Base-by-base conservation (phyloP, 2,113 vertebrate species). In the Hippoglossus stenolepis region DNA sequence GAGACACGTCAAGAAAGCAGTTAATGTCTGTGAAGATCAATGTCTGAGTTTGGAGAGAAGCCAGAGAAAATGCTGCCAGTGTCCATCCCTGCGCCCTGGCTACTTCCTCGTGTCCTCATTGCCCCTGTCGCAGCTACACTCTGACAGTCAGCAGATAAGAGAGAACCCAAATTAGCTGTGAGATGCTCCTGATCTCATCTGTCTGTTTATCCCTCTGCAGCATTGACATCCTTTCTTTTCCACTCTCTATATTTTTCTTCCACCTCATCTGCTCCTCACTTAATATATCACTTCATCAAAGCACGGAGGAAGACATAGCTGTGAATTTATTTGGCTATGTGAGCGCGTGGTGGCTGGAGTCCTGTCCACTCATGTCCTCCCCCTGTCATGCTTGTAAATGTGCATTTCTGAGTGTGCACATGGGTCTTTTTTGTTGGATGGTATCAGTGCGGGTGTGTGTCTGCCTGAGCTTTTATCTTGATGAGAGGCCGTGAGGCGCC, bases 381-480 rank as follows among this genome's bases (percentile, higher is more conserved):
- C 12, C 58, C 5, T 24, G 49, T 84, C 69, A 18, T 65, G 24
- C 72, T 74, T 66, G 51, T 75, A 49, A 43, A 20, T 70, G 63
- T 56, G 73, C 58, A 56, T 79, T 31, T 70, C 45, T 56, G 43
- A 59, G 38, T 67, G 65, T 31, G 60, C 5, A 23, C 38, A 47
- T 53, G 3, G 18, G 24, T 76, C 21, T 76, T 54, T 60, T 60
- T n/a, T 31, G 28, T 23, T 45, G 38, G 53, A 78, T 58, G 62
- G 63, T 61, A 61, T 26, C 61, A 24, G 17, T 67, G 65, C 73
- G 15, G n/a, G 62, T 75, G 85, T 76, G 54, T 68, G 70, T 67
- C 31, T 65, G 67, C 73, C 51, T 35, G 84, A 89, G 92, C 94
- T 95, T 95, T 85, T 93, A 88, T 85, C 89, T 89, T 95, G 93